Evolutionary conservation across 1,140 invertebrate species (phyloP).

Genomic region (Cydia amplana): DNA sequence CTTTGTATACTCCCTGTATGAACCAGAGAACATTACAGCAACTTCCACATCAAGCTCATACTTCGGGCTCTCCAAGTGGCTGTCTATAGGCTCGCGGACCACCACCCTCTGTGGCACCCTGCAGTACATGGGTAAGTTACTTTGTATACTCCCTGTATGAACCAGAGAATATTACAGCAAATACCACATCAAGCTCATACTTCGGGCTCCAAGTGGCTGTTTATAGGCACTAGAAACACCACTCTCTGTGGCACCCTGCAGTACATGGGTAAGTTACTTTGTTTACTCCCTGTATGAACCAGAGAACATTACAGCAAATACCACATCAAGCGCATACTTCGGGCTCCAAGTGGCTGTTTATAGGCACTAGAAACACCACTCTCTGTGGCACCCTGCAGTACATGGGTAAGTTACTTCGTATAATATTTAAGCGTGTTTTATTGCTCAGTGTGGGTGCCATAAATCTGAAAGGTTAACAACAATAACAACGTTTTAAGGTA

Average conservation of each 20-base stretch:
- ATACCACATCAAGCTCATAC: constrained; percentile 89
- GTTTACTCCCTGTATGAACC: constrained; percentile 81
- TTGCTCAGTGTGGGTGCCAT: too few relatives aligned
- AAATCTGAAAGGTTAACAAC: too few relatives aligned
- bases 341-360: constrained; percentile 95
- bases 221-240: constrained; percentile 85
- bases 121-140: constrained; percentile 91
- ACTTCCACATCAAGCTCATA: constrained; percentile 91
- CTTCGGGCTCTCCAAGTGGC: constrained; percentile 97
- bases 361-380: constrained; percentile 84
- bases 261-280: constrained; percentile 89
- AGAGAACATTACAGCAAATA: constrained; percentile 90
- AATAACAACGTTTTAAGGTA: too few relatives aligned
- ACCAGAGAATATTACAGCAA: constrained; percentile 91
- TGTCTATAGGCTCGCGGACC: constrained; percentile 86
- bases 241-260: constrained; percentile 95
- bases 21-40: constrained; percentile 92
- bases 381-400: constrained; percentile 56
- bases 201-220: constrained; percentile 97
- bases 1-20: constrained; percentile 54
- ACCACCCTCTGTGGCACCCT: constrained; percentile 94
- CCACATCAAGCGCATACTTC: constrained; percentile 84
- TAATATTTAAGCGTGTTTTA: too few relatives aligned
- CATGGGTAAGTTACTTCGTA: too few relatives aligned
- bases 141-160: constrained; percentile 72